Evolutionary conservation across 2,797 vertebrate species (phyloP).

Genomic region (Chelon labrosus): DNA sequence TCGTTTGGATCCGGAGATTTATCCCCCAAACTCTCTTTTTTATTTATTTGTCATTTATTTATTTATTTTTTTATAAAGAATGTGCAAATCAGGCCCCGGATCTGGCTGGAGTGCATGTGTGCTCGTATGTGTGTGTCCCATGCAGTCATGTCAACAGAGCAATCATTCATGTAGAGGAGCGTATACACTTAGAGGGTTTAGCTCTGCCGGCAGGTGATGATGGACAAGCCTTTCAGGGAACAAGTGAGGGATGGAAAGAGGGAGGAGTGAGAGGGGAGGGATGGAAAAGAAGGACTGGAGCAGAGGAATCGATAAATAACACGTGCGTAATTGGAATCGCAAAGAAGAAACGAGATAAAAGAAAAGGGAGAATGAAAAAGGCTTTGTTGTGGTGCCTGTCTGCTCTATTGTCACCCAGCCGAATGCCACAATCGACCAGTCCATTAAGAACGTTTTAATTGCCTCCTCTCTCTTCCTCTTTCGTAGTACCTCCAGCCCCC

Average conservation of each 20-base stretch:
- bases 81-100: constrained; percentile 67
- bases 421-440: constrained; percentile 60
- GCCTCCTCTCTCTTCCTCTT: constrained; percentile 46
- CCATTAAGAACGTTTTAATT: constrained; percentile 56
- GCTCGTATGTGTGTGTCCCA: constrained; percentile 62
- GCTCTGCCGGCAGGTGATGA: constrained; percentile 75
- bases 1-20: constrained; percentile 72
- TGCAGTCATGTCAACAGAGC: constrained; percentile 79
- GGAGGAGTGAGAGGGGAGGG: constrained; percentile 31
- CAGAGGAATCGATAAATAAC: constrained; percentile 33
- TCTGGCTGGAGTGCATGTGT: constrained; percentile 48
- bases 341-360: background rate
- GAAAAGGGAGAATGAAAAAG: constrained; percentile 15
- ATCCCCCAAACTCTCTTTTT: constrained; percentile 59
- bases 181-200: constrained; percentile 78
- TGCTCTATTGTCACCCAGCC: constrained; percentile 53
- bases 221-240: constrained; percentile 76
- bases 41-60: no score
- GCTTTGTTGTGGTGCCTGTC: constrained; percentile 21
- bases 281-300: constrained; percentile 64
- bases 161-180: constrained; percentile 77
- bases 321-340: constrained; percentile 21
- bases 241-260: constrained; percentile 50
- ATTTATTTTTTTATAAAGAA: constrained; percentile 57
- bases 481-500: constrained; percentile 36